Conservation (phyloP, 2,797 vertebrate species). For the Simalia tracyae region DNA sequence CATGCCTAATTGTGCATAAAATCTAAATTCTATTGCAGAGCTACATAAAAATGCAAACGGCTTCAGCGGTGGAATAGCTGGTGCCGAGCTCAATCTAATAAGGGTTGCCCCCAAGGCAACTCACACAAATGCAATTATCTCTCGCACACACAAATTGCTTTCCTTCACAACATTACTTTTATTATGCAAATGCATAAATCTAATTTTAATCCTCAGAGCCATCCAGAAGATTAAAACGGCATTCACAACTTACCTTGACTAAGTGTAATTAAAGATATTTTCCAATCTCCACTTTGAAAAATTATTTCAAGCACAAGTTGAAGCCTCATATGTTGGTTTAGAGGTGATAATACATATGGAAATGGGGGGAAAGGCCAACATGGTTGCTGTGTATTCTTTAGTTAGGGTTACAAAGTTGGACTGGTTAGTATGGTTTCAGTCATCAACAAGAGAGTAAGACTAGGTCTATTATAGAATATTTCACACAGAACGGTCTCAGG, state of each 20-base stretch:
- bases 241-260: conserved; percentile 64
- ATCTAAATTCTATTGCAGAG: conserved; percentile 66
- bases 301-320: conserved; percentile 38
- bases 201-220: conserved; percentile 72
- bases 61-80: conserved; percentile 44
- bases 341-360: conserved; percentile 19
- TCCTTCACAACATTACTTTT: conserved; percentile 73
- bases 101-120: conserved; percentile 57
- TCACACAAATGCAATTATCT: conserved; percentile 59
- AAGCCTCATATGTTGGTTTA: background rate
- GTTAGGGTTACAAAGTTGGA: background rate
- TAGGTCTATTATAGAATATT: background rate
- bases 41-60: conserved; percentile 63
- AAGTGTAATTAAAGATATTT: conserved; percentile 77
- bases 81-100: conserved; percentile 50
- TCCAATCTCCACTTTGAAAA: conserved; percentile 46
- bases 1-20: conserved; percentile 70
- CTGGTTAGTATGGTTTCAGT: background rate
- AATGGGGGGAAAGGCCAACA: background rate
- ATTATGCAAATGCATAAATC: conserved; percentile 75
- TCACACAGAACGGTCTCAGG: background rate
- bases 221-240: conserved; percentile 72
- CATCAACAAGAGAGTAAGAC: background rate
- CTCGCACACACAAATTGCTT: conserved; percentile 53
- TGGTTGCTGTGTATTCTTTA: background rate